Conservation (phyloP, 2,113 vertebrate species). For the Podilymbus podiceps region DNA sequence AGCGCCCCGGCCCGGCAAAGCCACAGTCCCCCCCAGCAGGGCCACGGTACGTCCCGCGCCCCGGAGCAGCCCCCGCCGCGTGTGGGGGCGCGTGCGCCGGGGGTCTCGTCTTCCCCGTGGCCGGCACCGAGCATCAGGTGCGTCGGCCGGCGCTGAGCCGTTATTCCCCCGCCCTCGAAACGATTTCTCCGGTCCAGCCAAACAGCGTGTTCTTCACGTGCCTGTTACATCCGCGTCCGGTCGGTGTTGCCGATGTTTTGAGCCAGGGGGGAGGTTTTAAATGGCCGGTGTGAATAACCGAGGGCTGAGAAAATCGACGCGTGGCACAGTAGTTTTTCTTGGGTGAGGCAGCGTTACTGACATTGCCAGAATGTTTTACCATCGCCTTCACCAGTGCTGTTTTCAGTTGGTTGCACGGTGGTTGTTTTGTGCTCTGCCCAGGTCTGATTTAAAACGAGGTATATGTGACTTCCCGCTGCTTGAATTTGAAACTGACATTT, state of each 20-base stretch:
- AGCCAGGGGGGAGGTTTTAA: too few species aligned
- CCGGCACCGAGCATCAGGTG: too few species aligned
- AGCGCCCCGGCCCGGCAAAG: background rate
- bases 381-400: rapidly evolving
- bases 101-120: background rate
- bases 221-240: rapidly evolving
- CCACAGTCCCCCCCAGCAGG: background rate
- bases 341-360: background rate
- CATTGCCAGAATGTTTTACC: rapidly evolving
- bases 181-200: background rate
- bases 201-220: rapidly evolving
- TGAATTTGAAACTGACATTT: background rate
- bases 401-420: rapidly evolving
- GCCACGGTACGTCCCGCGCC: background rate
- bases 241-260: rapidly evolving
- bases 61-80: background rate
- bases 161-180: too few species aligned
- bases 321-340: rapidly evolving
- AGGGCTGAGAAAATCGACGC: rapidly evolving
- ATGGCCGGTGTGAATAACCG: too few species aligned
- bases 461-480: rapidly evolving
- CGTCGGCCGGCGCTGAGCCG: too few species aligned
- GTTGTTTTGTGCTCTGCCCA: background rate
- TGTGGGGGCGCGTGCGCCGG: rapidly evolving
- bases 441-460: background rate